phyloP scores from a whole-genome alignment of 2,113 vertebrate genomes.

The Canis aureus region DNA sequence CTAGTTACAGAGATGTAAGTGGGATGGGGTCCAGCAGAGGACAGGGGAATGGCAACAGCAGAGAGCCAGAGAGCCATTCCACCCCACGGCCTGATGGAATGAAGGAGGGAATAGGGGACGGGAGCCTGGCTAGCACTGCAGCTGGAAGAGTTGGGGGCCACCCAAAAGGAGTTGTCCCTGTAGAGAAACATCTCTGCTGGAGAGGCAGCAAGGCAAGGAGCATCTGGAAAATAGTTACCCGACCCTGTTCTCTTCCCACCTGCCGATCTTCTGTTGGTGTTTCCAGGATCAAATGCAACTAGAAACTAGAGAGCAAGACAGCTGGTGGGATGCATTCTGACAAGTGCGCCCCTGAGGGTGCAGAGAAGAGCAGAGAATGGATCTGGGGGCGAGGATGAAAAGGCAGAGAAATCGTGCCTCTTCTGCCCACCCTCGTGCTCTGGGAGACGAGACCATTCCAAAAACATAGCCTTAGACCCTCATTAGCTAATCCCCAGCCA shows the following conservation, averaged over 20 bases:
- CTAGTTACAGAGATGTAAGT: not conserved
- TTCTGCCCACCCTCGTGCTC: not conserved
- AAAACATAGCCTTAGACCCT: not conserved
- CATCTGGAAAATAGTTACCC: not conserved
- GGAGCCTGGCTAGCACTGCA: not conserved
- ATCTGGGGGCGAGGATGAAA: not conserved
- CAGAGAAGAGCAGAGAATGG: not conserved
- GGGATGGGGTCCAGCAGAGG: not conserved
- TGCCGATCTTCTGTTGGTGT: not conserved
- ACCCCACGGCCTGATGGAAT: fast-evolving
- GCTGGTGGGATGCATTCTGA: fast-evolving
- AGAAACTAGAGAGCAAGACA: not conserved
- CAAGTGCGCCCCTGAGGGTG: not conserved
- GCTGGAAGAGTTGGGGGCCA: not conserved
- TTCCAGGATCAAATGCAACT: not conserved
- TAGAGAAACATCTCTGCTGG: not conserved
- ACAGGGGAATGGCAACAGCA: not conserved
- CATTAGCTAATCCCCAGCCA: not conserved
- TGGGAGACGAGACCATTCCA: not conserved
- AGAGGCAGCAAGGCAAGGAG: not conserved
- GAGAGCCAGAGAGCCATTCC: too few species aligned
- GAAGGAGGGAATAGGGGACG: not conserved
- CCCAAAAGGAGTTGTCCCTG: too few species aligned
- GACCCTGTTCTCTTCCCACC: not conserved
- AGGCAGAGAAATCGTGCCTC: fast-evolving